A percentile compares a stretch with the other conserved stretches of the same genome.
phyloP scores from a whole-genome alignment of 1,140 invertebrate genomes.

The Drosophila kepulauana region DNA sequence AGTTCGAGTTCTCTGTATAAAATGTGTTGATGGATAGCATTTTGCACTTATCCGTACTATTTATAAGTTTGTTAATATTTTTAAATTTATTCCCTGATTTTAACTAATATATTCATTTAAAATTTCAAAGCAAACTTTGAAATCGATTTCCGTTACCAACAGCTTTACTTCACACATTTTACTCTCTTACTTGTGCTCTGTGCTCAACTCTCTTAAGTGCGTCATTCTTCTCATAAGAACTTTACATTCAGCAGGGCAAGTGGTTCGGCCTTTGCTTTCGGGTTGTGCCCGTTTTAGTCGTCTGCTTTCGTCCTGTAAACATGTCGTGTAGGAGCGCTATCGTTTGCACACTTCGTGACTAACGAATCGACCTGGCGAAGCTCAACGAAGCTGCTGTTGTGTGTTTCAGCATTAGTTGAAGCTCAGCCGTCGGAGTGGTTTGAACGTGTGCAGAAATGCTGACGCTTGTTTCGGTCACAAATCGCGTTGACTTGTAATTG shows the following conservation, averaged over 20 bases:
- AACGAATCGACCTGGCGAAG: slow-evolving; percentile 13
- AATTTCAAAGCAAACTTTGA: background rate
- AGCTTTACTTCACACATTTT: background rate
- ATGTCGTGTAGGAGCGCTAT: background rate
- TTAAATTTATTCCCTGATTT: background rate
- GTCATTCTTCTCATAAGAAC: too few species aligned
- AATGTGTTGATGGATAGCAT: too few species aligned
- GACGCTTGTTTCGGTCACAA: slow-evolving; percentile 55
- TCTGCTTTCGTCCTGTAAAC: slow-evolving; percentile 19
- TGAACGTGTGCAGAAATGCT: slow-evolving; percentile 70
- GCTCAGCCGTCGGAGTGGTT: slow-evolving; percentile 76
- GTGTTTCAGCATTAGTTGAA: slow-evolving; percentile 58
- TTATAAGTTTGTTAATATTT: too few species aligned
- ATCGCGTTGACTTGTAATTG: slow-evolving; percentile 40
- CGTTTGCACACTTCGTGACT: background rate
- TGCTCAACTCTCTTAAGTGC: slow-evolving; percentile 3
- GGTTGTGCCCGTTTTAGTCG: slow-evolving; percentile 18
- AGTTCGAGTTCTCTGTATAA: too few species aligned
- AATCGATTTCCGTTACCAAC: background rate
- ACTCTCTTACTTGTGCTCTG: background rate
- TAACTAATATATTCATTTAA: background rate
- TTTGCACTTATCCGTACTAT: too few species aligned
- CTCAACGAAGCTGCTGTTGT: slow-evolving; percentile 33
- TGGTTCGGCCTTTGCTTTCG: slow-evolving; percentile 1
- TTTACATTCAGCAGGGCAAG: slow-evolving; percentile 35